Evolutionary conservation across 2,888 invertebrate genomes (phyloP).

Genomic region (Rhagophthalmus giganteus): DNA sequence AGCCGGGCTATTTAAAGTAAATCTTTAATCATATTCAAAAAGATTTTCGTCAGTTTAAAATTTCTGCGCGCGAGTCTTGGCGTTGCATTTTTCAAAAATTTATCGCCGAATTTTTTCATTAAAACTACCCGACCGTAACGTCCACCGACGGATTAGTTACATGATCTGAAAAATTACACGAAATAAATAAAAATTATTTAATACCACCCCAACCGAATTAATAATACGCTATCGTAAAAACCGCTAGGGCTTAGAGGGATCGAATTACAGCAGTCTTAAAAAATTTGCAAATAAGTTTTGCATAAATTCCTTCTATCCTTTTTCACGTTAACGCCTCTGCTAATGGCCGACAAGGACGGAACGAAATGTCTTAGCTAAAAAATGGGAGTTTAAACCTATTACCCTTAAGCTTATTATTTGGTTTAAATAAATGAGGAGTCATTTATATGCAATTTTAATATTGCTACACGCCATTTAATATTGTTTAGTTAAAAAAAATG

Average conservation of each 20-base stretch:
- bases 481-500: constrained; percentile 30
- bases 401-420: constrained; percentile 30
- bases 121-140: too few species aligned
- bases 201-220: constrained; percentile 18
- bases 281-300: constrained; percentile 16
- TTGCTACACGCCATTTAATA: constrained; percentile 33
- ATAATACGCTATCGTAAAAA: constrained; percentile 26
- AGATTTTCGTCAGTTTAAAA: constrained; percentile 27
- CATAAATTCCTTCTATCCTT: constrained; percentile 13
- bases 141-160: constrained; percentile 2
- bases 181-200: constrained; percentile 28
- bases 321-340: neutral
- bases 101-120: too few species aligned
- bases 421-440: constrained; percentile 32
- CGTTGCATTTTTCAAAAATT: neutral
- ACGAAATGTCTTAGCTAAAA: constrained; percentile 18
- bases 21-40: constrained; percentile 34
- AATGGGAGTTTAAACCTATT: constrained; percentile 29
- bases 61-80: neutral
- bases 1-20: constrained; percentile 33
- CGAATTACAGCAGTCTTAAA: constrained; percentile 24
- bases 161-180: constrained; percentile 18
- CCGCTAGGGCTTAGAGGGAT: constrained; percentile 21
- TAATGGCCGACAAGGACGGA: constrained; percentile 11
- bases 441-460: constrained; percentile 33